Evolutionary conservation across 2,797 vertebrate species (phyloP), one percentile per base, ranked within the genome.

Genomic region (Alectoris magna): DNA sequence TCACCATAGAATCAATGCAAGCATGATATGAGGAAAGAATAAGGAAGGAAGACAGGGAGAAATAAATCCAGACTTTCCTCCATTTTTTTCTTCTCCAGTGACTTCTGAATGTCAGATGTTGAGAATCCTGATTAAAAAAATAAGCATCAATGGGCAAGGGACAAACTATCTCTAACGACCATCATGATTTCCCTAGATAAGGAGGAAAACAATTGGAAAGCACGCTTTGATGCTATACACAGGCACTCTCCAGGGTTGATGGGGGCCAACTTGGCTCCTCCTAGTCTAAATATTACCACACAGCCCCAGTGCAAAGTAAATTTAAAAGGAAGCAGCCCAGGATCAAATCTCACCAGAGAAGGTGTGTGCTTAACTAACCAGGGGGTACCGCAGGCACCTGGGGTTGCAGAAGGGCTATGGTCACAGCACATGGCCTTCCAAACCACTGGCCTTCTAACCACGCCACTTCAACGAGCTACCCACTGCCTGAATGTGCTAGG

Each of bases 221-320:
- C 24, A 31, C 18, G 19, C 27, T n/a, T 41, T 62, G 23, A 51
- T 1, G 0, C 16, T 55, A 67, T 18, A 10, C 3, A 0, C 27
- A 17, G 39, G 9, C 22, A 7, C 71, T 68, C 46, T 23, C 9
- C 55, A 53, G 26, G 56, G 56, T 51, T 27, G 11, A 66, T 8
- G 10, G 16, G 49, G 17, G 24, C 51, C 7, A n/a, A 44, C 22
- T 29, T 19, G 31, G 31, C 63, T 87, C 49, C 67, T 59, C 41
- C 36, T 24, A 11, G 11, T 11, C 38, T 39, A 29, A 76, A 34
- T 51, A 43, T 11, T 16, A 19, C 68, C 24, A 36, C 34, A 53
- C 31, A 43, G 41, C 70, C 63, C 3, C n/a, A 11, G 34, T 11
- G 2, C 29, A 75, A 72, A 72, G 24, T 21, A 49, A 55, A 27